phyloP scores from a whole-genome alignment of 2,797 vertebrate genomes.

The Crotalus adamanteus region DNA sequence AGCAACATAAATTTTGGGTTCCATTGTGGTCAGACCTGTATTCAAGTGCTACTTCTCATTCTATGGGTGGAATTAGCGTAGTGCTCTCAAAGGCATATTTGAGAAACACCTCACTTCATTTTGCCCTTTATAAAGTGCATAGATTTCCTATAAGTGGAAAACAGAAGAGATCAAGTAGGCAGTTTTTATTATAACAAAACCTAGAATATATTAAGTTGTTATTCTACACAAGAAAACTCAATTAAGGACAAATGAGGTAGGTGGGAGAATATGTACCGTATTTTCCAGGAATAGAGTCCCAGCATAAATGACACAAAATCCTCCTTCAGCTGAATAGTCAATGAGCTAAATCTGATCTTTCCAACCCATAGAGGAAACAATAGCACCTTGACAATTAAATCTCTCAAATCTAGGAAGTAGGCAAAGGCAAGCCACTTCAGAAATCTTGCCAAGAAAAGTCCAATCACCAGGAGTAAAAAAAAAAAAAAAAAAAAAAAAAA shows the following conservation, averaged over 20 bases:
- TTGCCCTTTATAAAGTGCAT: conserved; percentile 1
- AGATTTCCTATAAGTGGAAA: not conserved
- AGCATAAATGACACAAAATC: not conserved
- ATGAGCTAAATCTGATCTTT: too few relatives aligned
- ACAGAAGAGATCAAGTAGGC: not conserved
- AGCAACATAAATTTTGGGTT: not conserved
- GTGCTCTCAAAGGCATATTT: not conserved
- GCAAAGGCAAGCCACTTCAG: not conserved
- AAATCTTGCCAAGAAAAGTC: not conserved
- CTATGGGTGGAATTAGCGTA: not conserved
- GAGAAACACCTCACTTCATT: not conserved
- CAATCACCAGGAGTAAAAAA: not conserved
- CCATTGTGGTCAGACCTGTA: not conserved
- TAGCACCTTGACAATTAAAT: not conserved
- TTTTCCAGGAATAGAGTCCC: not conserved
- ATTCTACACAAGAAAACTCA: not conserved
- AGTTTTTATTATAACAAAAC: not conserved
- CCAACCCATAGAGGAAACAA: not conserved
- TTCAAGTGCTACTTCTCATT: not conserved
- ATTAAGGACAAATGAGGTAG: not conserved
- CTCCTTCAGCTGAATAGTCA: not conserved
- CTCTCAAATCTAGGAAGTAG: not conserved
- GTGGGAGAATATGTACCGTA: not conserved
- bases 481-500: not conserved
- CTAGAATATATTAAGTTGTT: not conserved